Conservation (phyloP, 2,113 vertebrate species). For the Gopherus evgoodei region DNA sequence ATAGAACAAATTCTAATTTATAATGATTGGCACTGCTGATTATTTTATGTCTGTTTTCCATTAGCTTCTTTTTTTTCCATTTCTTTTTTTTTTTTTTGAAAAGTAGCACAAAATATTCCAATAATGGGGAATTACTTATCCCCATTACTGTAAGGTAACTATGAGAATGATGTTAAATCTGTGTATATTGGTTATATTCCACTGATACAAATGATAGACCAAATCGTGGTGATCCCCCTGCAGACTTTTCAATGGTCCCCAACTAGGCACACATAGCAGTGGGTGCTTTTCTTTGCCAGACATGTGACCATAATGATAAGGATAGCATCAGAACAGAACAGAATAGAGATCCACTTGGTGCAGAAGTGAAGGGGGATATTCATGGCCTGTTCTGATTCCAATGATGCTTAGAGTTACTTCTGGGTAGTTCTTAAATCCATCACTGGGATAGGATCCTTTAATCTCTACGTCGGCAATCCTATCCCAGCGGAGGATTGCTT, state of each 20-base stretch:
- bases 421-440: neutral
- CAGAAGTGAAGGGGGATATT: neutral
- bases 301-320: neutral
- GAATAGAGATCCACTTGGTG: neutral
- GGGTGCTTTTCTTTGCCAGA: neutral
- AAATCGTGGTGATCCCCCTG: neutral
- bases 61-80: slow-evolving; percentile 31
- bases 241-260: neutral
- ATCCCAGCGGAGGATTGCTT: neutral
- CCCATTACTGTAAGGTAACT: neutral
- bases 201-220: neutral
- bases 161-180: neutral
- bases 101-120: slow-evolving; percentile 3
- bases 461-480: neutral
- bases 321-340: neutral
- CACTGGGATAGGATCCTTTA: neutral
- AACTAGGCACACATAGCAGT: neutral
- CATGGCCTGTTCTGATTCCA: neutral
- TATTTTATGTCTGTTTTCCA: slow-evolving; percentile 35
- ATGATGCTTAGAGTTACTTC: neutral
- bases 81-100: slow-evolving; percentile 1
- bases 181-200: neutral
- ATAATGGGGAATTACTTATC: neutral
- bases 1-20: slow-evolving; percentile 25
- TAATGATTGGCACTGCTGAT: slow-evolving; percentile 15